Percentiles rank a stretch among this genome's conserved stretches.
Conservation (phyloP, 2,888 invertebrate species). For the Epinotia nisella region DNA sequence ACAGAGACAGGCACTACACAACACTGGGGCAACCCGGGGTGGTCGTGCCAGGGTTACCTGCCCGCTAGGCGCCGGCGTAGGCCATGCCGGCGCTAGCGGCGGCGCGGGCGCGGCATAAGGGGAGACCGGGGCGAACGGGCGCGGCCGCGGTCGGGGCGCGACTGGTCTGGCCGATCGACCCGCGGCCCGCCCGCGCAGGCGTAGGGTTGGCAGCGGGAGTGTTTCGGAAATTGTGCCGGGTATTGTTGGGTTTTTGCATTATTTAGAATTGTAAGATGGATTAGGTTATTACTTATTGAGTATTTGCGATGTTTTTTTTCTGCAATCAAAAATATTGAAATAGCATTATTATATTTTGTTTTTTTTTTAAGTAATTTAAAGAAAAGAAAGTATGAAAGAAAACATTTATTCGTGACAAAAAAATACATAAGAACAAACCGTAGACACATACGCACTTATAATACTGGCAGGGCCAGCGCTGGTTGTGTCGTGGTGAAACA, state of each 20-base stretch:
- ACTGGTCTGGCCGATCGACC: constrained; percentile 62
- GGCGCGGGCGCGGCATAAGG: constrained; percentile 66
- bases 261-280: too few species aligned
- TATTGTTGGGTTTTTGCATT: background rate
- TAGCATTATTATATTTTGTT: too few species aligned
- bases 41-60: constrained; percentile 51
- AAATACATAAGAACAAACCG: too few species aligned
- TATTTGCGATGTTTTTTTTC: too few species aligned
- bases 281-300: too few species aligned
- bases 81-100: constrained; percentile 71
- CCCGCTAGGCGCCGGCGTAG: constrained; percentile 58
- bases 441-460: too few species aligned
- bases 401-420: too few species aligned
- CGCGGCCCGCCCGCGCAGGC: constrained; percentile 49
- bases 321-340: too few species aligned
- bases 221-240: background rate
- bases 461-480: too few species aligned
- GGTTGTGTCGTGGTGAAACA: too few species aligned
- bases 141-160: constrained; percentile 71
- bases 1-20: constrained; percentile 19
- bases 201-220: constrained; percentile 50
- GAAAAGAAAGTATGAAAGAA: too few species aligned
- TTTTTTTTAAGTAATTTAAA: too few species aligned
- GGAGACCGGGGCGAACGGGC: constrained; percentile 67
- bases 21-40: background rate